Base-by-base conservation (phyloP, 2,113 vertebrate genomes). In the Erythrocercus mccallii region DNA sequence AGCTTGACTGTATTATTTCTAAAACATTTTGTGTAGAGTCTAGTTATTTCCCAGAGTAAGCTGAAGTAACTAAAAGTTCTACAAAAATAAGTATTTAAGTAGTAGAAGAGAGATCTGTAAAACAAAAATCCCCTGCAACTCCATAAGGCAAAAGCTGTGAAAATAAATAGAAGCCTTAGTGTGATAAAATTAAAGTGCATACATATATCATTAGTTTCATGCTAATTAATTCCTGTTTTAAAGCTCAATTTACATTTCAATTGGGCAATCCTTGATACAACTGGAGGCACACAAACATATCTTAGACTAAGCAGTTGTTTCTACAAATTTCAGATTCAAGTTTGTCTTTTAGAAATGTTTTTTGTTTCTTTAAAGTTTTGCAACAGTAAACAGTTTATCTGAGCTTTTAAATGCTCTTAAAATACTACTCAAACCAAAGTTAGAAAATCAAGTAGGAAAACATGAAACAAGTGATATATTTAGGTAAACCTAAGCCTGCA, bases 181-280 rank as follows among this genome's bases (percentile, higher is more conserved):
- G n/a, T 95, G 76, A 61, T 71, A 89, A 95, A 95, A 86, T 78
- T 93, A 40, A 95, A 95, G 80, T 68, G 35, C 88, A 74, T 65
- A 61, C 64, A 50, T 76, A 65, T 18, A 94, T 24, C 25, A 10
- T 81, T 94, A 42, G 84, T 90, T 94, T 78, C 82, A 88, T 89
- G 90, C 77, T 92, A 95, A 95, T 94, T 94, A 96, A 95, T 95
- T 86, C 86, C 91, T 73, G 42, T 20, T 94, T 95, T 94, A 95
- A 95, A 96, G 64, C 86, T 90, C 65, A 18, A 91, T 94, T 95
- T 96, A 91, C 87, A 95, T 94, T 68, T 94, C 81, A 96, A 88
- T 94, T 92, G 81, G 78, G 87, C 82, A 71, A 78, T 65, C 90
- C 93, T 81, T 93, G 92, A 68, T 90, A 83, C 79, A 91, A 95